A percentile compares a stretch with the other conserved stretches of the same genome.
phyloP scores from a whole-genome alignment of 2,888 invertebrate species.

The Bombylius discolor region DNA sequence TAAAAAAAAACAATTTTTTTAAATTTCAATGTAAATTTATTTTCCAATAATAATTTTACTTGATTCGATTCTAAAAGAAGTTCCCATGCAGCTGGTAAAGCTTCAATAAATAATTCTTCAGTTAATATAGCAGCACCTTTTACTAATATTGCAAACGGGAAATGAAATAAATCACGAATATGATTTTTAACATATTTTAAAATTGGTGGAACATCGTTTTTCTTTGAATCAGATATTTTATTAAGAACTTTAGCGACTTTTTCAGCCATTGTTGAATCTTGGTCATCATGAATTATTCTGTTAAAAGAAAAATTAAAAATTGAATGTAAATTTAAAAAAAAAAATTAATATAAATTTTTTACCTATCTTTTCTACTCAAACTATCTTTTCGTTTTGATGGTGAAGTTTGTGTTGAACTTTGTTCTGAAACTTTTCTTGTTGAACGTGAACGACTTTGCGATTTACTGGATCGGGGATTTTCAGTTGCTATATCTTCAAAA shows the following conservation, averaged over 20 bases:
- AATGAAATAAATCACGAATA: constrained; percentile 79
- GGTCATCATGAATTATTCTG: constrained; percentile 26
- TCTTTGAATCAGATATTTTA: constrained; percentile 37
- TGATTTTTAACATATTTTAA: constrained; percentile 68
- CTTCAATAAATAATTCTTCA: constrained; percentile 76
- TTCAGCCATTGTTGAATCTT: constrained; percentile 31
- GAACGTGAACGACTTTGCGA: constrained; percentile 31
- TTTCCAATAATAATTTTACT: constrained; percentile 6
- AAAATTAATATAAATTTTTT: constrained; percentile 7
- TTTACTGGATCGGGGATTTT: constrained; percentile 36
- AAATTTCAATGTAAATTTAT: no score
- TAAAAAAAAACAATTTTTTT: background rate
- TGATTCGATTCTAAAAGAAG: constrained; percentile 78
- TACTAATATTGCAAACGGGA: constrained; percentile 69
- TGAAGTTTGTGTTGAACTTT: constrained; percentile 63
- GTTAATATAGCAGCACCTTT: constrained; percentile 83
- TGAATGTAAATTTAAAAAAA: background rate
- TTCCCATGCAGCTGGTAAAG: constrained; percentile 91
- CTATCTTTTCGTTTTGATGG: constrained; percentile 68
- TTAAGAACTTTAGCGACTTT: constrained; percentile 30
- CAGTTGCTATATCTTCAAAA: constrained; percentile 39
- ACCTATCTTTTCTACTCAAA: constrained; percentile 55
- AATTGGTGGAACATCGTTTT: constrained; percentile 53
- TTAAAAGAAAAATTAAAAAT: background rate
- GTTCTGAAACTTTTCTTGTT: constrained; percentile 65